These are phyloP conservation scores for Equus przewalskii DNA, from an alignment of 2,113 vertebrate genomes.

Conservation along the genomic window DNA sequence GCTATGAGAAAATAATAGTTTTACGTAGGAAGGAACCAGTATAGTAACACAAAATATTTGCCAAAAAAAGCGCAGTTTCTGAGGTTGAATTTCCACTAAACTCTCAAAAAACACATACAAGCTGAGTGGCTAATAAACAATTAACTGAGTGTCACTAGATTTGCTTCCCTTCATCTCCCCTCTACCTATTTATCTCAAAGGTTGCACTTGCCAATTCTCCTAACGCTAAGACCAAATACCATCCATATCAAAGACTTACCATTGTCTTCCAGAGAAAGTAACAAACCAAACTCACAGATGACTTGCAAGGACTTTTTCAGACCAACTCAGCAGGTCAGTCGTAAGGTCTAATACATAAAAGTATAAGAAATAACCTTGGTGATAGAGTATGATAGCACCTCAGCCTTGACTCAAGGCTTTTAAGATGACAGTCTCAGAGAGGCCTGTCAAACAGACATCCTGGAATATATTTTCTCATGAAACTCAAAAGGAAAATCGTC, in stretches of 20 bases:
- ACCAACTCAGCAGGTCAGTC: neutral
- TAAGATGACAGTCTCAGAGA: neutral
- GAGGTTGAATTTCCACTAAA: conserved; percentile 50
- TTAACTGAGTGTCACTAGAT: neutral
- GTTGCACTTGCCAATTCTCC: neutral
- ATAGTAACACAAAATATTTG: conserved; percentile 23
- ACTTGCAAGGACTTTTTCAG: neutral
- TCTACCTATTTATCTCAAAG: neutral
- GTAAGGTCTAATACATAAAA: neutral
- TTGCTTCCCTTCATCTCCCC: neutral
- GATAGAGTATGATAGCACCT: neutral
- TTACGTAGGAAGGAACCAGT: neutral
- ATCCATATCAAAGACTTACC: neutral
- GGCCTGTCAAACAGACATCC: neutral
- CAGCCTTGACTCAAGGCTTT: neutral
- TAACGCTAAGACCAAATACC: neutral
- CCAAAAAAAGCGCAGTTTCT: conserved; percentile 14
- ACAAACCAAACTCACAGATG: neutral
- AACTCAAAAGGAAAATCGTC: neutral
- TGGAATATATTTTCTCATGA: neutral
- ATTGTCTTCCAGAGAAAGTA: conserved; percentile 11
- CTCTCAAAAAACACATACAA: conserved; percentile 23
- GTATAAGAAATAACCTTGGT: neutral
- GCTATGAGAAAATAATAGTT: neutral
- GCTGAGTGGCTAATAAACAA: neutral